These are phyloP conservation scores for Pegea sp. DNA, from an alignment of 23 tunicate species.

Conservation along the genomic window DNA sequence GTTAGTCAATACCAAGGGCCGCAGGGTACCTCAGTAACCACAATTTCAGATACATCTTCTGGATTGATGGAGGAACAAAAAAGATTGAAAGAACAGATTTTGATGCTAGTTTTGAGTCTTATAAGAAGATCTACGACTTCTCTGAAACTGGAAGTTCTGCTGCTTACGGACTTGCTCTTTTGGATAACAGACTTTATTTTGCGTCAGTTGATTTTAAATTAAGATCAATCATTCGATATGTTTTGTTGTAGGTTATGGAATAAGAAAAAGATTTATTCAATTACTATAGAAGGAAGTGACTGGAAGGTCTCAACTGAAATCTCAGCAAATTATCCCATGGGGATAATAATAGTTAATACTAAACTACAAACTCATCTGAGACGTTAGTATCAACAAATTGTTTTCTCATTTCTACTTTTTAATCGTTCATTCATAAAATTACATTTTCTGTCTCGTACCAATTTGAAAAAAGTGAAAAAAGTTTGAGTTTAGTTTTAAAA, in stretches of 20 bases:
- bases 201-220: slow-evolving; percentile 15
- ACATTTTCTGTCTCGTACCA: neutral
- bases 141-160: slow-evolving; percentile 19
- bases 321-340: slow-evolving; percentile 17
- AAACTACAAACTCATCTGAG: slow-evolving; percentile 21
- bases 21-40: too few species aligned
- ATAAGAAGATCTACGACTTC: slow-evolving; percentile 16
- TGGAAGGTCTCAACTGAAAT: slow-evolving; percentile 2
- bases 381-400: slow-evolving; percentile 32
- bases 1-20: slow-evolving; percentile 5
- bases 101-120: slow-evolving; percentile 16
- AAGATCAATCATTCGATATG: neutral
- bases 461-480: neutral
- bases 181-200: slow-evolving; percentile 43
- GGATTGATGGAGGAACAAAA: slow-evolving; percentile 59
- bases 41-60: slow-evolving; percentile 24
- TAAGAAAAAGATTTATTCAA: slow-evolving; percentile 22
- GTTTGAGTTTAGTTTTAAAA: too few species aligned
- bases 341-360: slow-evolving; percentile 35
- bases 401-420: neutral
- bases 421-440: neutral
- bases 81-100: slow-evolving; percentile 61
- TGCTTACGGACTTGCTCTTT: slow-evolving; percentile 65
- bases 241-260: slow-evolving; percentile 41
- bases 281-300: slow-evolving; percentile 26